These are phyloP conservation scores for Cichlasoma orientale DNA, from an alignment of 2,797 vertebrate genomes.

Conservation along the genomic window DNA sequence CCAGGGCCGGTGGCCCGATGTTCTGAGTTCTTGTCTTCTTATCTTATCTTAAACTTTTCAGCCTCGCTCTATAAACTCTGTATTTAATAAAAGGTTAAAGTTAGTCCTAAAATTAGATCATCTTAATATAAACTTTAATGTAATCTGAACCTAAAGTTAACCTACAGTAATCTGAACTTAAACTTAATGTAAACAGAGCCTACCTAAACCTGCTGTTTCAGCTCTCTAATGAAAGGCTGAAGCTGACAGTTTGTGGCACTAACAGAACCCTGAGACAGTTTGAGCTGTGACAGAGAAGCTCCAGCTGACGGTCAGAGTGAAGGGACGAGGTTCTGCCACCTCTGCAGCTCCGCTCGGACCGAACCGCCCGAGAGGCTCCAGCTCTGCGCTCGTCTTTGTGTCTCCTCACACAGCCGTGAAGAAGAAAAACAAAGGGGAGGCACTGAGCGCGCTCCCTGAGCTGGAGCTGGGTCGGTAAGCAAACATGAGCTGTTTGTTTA, in stretches of 20 bases:
- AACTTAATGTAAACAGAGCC: neutral
- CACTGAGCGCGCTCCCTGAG: neutral
- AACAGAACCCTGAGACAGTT: no score
- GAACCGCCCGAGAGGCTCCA: neutral
- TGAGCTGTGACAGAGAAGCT: no score
- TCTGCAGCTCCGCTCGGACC: neutral
- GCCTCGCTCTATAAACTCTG: neutral
- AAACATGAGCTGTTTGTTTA: conserved; percentile 2
- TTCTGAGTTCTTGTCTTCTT: no score
- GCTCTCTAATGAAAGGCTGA: neutral
- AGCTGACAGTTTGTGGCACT: no score
- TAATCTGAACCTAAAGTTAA: neutral
- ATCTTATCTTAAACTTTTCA: neutral
- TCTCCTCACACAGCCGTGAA: neutral
- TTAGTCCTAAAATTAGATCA: neutral
- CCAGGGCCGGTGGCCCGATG: no score
- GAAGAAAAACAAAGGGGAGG: neutral
- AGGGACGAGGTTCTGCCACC: neutral
- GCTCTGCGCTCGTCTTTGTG: neutral
- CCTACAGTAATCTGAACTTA: neutral
- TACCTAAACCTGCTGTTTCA: neutral
- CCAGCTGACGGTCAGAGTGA: neutral
- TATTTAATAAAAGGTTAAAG: neutral
- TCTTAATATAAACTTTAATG: neutral
- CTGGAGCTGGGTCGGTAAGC: neutral